Conservation (phyloP, 2,797 vertebrate species). For the Lithobates pipiens region DNA sequence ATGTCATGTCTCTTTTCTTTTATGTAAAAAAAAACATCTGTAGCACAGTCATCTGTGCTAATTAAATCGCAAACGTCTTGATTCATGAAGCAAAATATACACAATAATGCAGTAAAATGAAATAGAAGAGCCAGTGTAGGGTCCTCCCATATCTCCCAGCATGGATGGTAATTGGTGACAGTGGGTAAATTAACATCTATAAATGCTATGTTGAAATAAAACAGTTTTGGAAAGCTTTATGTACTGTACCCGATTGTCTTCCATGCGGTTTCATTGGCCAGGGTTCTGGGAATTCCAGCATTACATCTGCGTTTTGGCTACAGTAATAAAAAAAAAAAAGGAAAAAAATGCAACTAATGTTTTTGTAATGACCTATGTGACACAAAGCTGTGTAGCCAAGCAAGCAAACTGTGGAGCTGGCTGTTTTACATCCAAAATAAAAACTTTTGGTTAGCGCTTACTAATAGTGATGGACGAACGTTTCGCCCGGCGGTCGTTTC, state of each 20-base stretch:
- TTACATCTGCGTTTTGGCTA: slow-evolving; percentile 22
- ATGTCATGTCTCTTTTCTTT: neutral
- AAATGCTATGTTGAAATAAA: slow-evolving; percentile 19
- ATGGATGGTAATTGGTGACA: slow-evolving; percentile 46
- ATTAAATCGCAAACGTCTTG: slow-evolving; percentile 1
- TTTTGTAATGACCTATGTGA: slow-evolving; percentile 26
- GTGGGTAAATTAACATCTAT: slow-evolving; percentile 25
- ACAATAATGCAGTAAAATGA: slow-evolving; percentile 8
- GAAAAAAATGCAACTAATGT: slow-evolving; percentile 3
- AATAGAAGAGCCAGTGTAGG: neutral
- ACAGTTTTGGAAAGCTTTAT: slow-evolving; percentile 20
- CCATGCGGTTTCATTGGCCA: slow-evolving; percentile 17
- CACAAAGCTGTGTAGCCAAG: neutral
- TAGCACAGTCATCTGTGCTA: neutral
- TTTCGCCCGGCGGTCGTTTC: too few species aligned
- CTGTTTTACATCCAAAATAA: slow-evolving; percentile 9
- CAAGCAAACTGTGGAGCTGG: neutral
- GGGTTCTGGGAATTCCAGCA: slow-evolving; percentile 11
- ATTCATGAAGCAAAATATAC: slow-evolving; percentile 6
- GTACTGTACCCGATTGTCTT: slow-evolving; percentile 10
- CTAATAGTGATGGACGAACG: too few species aligned
- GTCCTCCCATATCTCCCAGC: slow-evolving; percentile 23
- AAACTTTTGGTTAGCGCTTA: neutral
- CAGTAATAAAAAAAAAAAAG: too few species aligned
- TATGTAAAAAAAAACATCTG: neutral